Evolutionary conservation across 2,113 vertebrate species (phyloP), one percentile per base, ranked within the genome.

Genomic region (Crotalus helleri): DNA sequence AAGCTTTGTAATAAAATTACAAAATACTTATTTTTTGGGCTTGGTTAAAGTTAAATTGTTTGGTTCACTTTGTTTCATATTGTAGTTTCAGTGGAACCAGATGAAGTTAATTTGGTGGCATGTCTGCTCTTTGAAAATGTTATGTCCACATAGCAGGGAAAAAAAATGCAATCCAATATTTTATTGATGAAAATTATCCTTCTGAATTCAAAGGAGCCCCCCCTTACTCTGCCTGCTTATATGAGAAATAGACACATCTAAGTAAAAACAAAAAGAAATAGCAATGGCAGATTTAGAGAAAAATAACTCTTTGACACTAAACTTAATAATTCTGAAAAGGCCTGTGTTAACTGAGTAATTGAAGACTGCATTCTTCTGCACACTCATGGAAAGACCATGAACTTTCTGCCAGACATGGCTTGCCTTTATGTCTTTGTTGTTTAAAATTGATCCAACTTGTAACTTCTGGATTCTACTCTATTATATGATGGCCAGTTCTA

Each of bases 1-100:
- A 98, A 98, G 98, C 98, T 98, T 98, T 98, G 97, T 98, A 98
- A 98, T 98, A 98, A 98, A 98, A 98, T 94, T 94, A 95, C 95
- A 57, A 88, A 19, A 97, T 94, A 59, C 90, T 58, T 95, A 33
- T 58, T 90, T 44, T 44, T 3, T 1, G n/a, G 74, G 93, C 92
- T 92, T 91, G 24, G 49, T 92, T 94, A 93, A 7, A 64, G 2
- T 0, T 81, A 0, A 49, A 2, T 88, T 5, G 8, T 55, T 61
- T 85, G 53, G 13, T 91, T 85, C 23, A 15, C 59, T 29, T 17
- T 0, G 0, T 2, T 33, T 95, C 87, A 46, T 3, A 0, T 21
- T 55, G 39, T 21, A 15, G 39, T 0, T 69, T 69, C n/a, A 55
- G 23, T 58, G 11, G 29, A 39, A 15, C n/a, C 4, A 24, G 13